Percentiles rank a stretch among this genome's conserved stretches.
Evolutionary conservation across 2,797 vertebrate genomes (phyloP).

Genomic region (Epinephelus awoara): DNA sequence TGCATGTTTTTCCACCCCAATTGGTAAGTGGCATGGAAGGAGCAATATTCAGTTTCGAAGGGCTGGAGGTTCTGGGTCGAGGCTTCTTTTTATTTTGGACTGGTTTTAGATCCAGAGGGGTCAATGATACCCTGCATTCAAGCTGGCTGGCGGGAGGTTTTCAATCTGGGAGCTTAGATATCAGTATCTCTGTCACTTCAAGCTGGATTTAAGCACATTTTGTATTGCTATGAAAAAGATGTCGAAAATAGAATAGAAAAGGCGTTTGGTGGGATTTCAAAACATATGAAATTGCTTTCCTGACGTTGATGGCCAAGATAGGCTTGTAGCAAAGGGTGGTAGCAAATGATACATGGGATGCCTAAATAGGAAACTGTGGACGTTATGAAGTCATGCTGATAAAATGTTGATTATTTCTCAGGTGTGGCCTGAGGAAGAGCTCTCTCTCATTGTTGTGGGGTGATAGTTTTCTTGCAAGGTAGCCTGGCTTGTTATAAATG

Average conservation of each 20-base stretch:
- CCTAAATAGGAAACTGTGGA: background rate
- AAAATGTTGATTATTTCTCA: background rate
- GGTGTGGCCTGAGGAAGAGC: background rate
- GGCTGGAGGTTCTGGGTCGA: background rate
- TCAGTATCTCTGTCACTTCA: background rate
- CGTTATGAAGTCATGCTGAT: background rate
- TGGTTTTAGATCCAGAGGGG: no score
- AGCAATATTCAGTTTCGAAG: constrained; percentile 17
- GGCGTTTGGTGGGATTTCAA: background rate
- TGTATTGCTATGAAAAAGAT: background rate
- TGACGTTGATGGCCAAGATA: background rate
- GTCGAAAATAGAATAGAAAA: background rate
- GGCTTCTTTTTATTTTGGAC: background rate
- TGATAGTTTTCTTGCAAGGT: background rate
- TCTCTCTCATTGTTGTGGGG: background rate
- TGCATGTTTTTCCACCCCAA: constrained; percentile 8
- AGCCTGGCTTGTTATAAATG: background rate
- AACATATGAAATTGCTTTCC: background rate
- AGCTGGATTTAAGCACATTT: background rate
- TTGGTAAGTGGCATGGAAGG: constrained; percentile 4
- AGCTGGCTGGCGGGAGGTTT: background rate
- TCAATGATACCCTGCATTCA: background rate
- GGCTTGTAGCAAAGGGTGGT: background rate
- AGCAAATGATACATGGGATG: background rate
- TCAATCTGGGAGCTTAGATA: background rate